phyloP scores from a whole-genome alignment of 2,113 vertebrate genomes.

The Stegostoma tigrinum region DNA sequence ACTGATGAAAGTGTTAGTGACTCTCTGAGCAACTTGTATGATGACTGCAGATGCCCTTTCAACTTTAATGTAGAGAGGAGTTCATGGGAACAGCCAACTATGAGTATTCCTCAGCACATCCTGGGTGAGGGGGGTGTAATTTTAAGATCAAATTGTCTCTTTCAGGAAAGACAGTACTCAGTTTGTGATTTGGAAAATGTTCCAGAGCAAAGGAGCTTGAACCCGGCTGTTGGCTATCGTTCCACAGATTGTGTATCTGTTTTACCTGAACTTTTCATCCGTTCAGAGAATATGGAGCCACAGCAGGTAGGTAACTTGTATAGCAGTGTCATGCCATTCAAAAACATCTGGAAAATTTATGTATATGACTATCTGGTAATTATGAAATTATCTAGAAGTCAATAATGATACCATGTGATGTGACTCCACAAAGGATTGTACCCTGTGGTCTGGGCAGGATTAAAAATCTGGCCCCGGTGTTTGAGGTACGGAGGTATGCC shows the following conservation, averaged over 20 bases:
- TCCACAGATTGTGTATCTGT: constrained; percentile 16
- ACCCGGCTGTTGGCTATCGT: neutral
- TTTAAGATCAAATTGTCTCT: neutral
- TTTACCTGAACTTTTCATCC: neutral
- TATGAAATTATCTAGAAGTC: neutral
- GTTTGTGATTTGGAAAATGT: neutral
- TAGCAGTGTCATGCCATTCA: neutral
- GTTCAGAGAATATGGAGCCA: neutral
- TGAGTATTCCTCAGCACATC: neutral
- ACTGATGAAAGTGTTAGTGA: neutral
- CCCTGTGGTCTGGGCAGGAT: neutral
- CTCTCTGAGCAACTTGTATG: neutral
- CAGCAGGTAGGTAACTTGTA: constrained; percentile 16
- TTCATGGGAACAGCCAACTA: neutral
- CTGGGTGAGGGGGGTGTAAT: neutral
- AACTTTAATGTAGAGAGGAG: neutral
- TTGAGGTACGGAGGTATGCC: neutral
- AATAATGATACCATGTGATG: neutral
- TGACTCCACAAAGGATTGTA: neutral
- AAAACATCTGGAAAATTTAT: neutral
- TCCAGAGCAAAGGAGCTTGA: neutral
- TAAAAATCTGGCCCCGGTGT: neutral
- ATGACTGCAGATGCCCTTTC: constrained; percentile 11
- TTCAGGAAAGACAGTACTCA: neutral
- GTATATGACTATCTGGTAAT: neutral